Conservation (phyloP, 53 echinoderm and acorn worm genomes). For the Temnopleurus reevesii region DNA sequence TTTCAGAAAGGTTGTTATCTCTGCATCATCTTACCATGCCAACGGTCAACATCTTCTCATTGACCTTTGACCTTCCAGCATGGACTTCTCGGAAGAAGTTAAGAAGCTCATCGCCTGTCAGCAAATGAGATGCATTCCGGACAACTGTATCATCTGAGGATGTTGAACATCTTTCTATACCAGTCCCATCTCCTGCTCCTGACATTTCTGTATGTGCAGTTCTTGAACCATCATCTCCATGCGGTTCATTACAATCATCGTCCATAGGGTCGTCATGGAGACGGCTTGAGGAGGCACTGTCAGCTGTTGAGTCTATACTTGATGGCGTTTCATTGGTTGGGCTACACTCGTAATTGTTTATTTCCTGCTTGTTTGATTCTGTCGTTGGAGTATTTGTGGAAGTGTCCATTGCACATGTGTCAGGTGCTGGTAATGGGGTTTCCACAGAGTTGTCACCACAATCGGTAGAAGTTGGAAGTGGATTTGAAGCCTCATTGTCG, state of each 20-base stretch:
- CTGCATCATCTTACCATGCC: constrained; percentile 86
- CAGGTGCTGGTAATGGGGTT: too few species aligned
- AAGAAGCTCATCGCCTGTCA: constrained; percentile 90
- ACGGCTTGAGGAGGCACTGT: background rate
- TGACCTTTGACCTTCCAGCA: constrained; percentile 70
- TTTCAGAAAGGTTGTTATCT: too few species aligned
- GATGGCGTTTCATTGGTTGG: background rate
- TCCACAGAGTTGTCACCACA: too few species aligned
- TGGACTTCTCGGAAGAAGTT: constrained; percentile 72
- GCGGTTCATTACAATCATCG: background rate
- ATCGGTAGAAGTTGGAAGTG: background rate
- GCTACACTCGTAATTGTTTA: background rate
- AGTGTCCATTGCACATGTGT: too few species aligned
- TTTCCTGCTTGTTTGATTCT: background rate
- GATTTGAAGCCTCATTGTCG: background rate
- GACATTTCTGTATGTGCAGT: background rate
- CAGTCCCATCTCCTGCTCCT: constrained; percentile 12
- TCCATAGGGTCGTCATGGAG: background rate
- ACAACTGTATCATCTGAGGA: background rate
- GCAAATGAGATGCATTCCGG: constrained; percentile 48
- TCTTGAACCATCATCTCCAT: background rate
- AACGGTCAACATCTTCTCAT: constrained; percentile 78
- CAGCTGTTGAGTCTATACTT: background rate
- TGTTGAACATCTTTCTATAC: background rate
- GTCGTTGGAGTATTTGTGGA: too few species aligned